Conservation (phyloP, 1,140 invertebrate genomes). For the Lasioglossum baleicum region DNA sequence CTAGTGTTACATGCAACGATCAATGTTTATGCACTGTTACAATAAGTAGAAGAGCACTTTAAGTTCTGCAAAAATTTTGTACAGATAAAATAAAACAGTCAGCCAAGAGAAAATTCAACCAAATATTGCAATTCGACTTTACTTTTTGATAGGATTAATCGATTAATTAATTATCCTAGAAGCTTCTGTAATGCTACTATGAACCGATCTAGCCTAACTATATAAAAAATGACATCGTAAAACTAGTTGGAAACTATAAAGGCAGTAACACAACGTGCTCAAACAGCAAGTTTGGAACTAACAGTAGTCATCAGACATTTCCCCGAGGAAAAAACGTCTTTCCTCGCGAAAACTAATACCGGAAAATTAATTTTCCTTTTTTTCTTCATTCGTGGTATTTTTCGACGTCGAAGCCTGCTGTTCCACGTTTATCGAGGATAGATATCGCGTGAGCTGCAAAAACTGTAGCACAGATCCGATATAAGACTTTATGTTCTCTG, state of each 20-base stretch:
- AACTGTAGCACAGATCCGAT: conserved; percentile 83
- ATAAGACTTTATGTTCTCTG: conserved; percentile 83
- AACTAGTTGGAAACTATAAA: too few relatives aligned
- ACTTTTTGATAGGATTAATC: too few relatives aligned
- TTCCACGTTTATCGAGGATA: conserved; percentile 77
- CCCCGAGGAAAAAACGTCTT: background rate
- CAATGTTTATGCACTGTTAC: background rate
- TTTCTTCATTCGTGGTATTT: background rate
- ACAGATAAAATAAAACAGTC: background rate
- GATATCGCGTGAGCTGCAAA: conserved; percentile 81
- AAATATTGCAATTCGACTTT: background rate
- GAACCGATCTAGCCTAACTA: too few relatives aligned
- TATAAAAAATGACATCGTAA: too few relatives aligned
- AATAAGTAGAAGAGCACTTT: background rate
- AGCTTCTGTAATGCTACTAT: too few relatives aligned
- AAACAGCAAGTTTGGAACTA: conserved; percentile 1
- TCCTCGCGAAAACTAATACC: background rate
- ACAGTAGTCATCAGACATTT: background rate
- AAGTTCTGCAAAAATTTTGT: background rate
- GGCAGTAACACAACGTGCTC: background rate
- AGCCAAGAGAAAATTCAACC: too few relatives aligned
- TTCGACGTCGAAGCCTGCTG: conserved; percentile 16
- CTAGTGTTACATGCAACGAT: too few relatives aligned
- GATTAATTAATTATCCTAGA: too few relatives aligned
- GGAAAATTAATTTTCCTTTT: conserved; percentile 11